Percentiles rank a stretch among this genome's conserved stretches.
Evolutionary conservation across 2,113 vertebrate species (phyloP).

Genomic region (Pogona vitticeps): DNA sequence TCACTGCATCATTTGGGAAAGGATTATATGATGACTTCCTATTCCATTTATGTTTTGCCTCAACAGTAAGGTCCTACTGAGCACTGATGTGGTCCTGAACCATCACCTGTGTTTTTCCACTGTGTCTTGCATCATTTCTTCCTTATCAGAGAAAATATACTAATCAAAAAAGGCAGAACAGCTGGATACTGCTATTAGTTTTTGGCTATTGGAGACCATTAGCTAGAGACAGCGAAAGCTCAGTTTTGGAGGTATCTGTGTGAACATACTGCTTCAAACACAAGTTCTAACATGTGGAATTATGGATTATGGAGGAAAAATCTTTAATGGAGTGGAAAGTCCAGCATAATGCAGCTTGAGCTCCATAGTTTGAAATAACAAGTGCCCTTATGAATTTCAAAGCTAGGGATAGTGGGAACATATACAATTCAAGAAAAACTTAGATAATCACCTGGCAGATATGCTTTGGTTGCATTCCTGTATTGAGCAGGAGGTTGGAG

Average conservation of each 20-base stretch:
- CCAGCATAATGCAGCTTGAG: not conserved
- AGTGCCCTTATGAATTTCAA: too few species aligned
- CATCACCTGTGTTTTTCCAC: not conserved
- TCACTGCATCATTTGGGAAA: not conserved
- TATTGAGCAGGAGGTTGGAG: too few species aligned
- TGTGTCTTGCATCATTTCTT: not conserved
- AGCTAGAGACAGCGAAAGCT: not conserved
- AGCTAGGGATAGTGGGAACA: too few species aligned
- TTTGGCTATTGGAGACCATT: too few species aligned
- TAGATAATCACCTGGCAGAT: too few species aligned
- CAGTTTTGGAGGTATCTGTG: not conserved
- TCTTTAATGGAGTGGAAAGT: not conserved
- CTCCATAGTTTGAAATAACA: too few species aligned
- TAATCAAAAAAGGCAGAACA: too few species aligned
- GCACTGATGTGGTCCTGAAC: not conserved
- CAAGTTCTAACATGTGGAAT: not conserved
- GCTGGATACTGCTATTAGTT: too few species aligned
- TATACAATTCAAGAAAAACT: too few species aligned
- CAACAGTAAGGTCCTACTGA: not conserved
- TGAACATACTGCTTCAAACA: not conserved
- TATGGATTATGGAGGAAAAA: not conserved
- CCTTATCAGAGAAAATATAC: not conserved
- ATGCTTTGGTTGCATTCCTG: too few species aligned
- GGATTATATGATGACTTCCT: not conserved
- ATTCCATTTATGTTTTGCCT: not conserved